Evolutionary conservation across 1,140 invertebrate genomes (phyloP).

Genomic region (Bombus superbus): DNA sequence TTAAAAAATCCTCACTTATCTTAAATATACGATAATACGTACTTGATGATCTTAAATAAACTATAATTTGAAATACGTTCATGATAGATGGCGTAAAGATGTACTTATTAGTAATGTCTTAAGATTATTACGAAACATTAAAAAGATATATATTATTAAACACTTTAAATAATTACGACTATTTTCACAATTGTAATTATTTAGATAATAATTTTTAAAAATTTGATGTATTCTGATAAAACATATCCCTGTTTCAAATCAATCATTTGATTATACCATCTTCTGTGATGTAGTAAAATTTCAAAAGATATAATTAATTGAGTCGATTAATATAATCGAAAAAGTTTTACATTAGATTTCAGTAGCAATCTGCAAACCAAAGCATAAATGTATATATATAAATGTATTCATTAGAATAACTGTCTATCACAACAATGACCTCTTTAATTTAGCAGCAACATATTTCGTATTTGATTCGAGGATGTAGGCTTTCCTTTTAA

Average conservation of each 20-base stretch:
- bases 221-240: too few relatives aligned
- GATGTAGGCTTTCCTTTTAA: background rate
- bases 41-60: background rate
- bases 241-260: too few relatives aligned
- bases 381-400: background rate
- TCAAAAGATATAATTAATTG: too few relatives aligned
- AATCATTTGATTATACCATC: too few relatives aligned
- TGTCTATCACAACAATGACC: background rate
- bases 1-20: background rate
- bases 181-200: too few relatives aligned
- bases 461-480: background rate
- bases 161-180: background rate
- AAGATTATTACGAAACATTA: background rate
- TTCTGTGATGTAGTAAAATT: too few relatives aligned
- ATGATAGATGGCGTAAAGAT: slow-evolving; percentile 14
- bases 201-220: too few relatives aligned
- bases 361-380: background rate
- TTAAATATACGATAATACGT: background rate
- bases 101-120: background rate
- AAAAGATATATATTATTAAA: background rate
- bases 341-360: too few relatives aligned
- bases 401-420: background rate
- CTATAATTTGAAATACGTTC: background rate
- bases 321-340: too few relatives aligned
- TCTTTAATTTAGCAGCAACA: background rate